Evolutionary conservation across 2,113 vertebrate species (phyloP).

Genomic region (Thamnophis sirtalis): DNA sequence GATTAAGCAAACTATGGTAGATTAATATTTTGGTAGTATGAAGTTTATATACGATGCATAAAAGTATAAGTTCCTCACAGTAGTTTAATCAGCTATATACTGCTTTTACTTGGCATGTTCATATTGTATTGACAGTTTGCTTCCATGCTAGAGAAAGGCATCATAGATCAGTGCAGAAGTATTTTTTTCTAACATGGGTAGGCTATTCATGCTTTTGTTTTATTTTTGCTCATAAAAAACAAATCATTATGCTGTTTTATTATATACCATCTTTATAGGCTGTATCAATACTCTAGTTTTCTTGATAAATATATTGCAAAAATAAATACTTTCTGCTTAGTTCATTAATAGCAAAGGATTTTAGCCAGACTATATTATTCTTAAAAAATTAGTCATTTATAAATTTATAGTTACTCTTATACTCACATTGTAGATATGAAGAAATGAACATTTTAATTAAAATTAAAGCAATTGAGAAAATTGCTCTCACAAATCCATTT

Average conservation of each 20-base stretch:
- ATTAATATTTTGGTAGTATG: background rate
- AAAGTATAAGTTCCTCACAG: background rate
- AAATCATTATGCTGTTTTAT: conserved; percentile 53
- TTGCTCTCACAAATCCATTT: conserved; percentile 4
- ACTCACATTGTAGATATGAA: conserved; percentile 42
- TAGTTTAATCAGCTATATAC: background rate
- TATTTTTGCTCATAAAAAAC: conserved; percentile 37
- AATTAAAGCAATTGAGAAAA: background rate
- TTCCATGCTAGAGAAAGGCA: background rate
- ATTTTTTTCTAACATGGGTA: background rate
- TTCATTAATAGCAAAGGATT: conserved; percentile 47
- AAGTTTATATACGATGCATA: background rate
- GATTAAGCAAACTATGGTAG: background rate
- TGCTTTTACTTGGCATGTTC: background rate
- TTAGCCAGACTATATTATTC: background rate
- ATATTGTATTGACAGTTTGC: background rate
- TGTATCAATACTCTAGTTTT: conserved; percentile 42
- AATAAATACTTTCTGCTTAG: conserved; percentile 59
- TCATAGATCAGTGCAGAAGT: background rate
- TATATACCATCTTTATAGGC: conserved; percentile 35
- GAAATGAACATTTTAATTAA: conserved; percentile 20
- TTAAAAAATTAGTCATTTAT: conserved; percentile 22
- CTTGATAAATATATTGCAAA: conserved; percentile 43
- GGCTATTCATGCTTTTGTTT: background rate
- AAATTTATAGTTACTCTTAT: conserved; percentile 44